Conservation (phyloP, 2,888 invertebrate species). For the Antitype chi region DNA sequence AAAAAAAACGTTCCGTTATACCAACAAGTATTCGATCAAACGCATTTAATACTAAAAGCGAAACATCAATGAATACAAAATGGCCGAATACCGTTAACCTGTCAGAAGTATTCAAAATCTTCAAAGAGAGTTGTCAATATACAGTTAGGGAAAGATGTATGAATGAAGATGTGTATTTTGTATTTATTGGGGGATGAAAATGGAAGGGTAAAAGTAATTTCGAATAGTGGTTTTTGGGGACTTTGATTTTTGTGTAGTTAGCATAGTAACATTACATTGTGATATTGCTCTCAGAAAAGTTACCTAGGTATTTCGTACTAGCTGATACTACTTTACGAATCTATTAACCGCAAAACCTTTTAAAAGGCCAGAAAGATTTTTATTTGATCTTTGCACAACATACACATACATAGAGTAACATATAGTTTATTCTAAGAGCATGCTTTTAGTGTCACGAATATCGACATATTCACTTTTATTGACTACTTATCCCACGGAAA, state of each 20-base stretch:
- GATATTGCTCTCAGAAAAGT: not conserved
- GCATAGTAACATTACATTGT: not conserved
- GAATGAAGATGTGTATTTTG: slow-evolving; percentile 40
- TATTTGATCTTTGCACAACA: not conserved
- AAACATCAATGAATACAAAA: slow-evolving; percentile 64
- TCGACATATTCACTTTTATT: not conserved
- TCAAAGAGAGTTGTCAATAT: slow-evolving; percentile 60
- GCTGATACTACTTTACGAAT: not conserved
- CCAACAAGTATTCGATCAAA: slow-evolving; percentile 69
- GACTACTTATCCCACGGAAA: too few species aligned
- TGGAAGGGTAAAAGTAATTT: slow-evolving; percentile 57
- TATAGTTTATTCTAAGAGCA: not conserved
- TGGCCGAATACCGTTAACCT: slow-evolving; percentile 67
- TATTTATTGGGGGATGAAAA: slow-evolving; percentile 38
- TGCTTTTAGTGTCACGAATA: not conserved
- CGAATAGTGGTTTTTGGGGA: slow-evolving; percentile 25
- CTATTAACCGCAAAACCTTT: not conserved
- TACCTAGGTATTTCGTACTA: not conserved
- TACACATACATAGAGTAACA: not conserved
- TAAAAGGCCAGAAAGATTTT: not conserved
- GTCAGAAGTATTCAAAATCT: slow-evolving; percentile 62
- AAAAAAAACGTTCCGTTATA: slow-evolving; percentile 65
- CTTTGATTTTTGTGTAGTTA: not conserved
- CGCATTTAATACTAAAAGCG: slow-evolving; percentile 66
- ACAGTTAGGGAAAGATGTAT: slow-evolving; percentile 61